phyloP scores from a whole-genome alignment of 1,140 invertebrate genomes.

The Lordiphosa collinella region DNA sequence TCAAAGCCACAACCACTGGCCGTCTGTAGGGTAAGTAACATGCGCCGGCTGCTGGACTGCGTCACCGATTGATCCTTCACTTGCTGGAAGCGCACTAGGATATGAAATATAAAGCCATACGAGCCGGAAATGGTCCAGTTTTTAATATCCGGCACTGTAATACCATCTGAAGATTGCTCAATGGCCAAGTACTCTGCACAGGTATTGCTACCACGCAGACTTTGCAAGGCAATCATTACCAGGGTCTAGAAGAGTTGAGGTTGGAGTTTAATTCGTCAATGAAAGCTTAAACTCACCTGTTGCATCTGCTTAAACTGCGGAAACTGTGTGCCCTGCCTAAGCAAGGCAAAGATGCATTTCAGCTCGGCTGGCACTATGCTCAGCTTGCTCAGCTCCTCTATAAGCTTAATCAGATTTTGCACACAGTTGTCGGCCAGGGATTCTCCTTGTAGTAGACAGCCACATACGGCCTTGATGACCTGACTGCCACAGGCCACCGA shows the following conservation, averaged over 20 bases:
- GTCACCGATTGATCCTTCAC: constrained; percentile 6
- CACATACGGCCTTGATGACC: constrained; percentile 79
- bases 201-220: constrained; percentile 56
- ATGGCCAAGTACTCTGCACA: constrained; percentile 81
- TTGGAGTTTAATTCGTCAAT: too few relatives aligned
- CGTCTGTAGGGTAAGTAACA: constrained; percentile 81
- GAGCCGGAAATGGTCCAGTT: constrained; percentile 82
- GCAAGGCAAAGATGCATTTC: constrained; percentile 79
- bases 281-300: constrained; percentile 18
- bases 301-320: constrained; percentile 66
- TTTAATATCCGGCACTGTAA: constrained; percentile 80
- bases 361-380: constrained; percentile 83
- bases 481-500: constrained; percentile 77
- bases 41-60: constrained; percentile 41
- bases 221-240: constrained; percentile 66
- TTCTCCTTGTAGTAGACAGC: constrained; percentile 65
- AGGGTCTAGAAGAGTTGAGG: constrained; percentile 37
- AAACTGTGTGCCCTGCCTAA: constrained; percentile 61
- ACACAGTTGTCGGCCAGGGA: constrained; percentile 66
- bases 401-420: constrained; percentile 81
- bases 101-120: constrained; percentile 83
- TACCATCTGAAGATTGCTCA: constrained; percentile 81
- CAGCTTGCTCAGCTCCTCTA: constrained; percentile 82
- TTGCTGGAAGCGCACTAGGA: constrained; percentile 82
- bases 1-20: constrained; percentile 82